Evolutionary conservation across 2,797 vertebrate species (phyloP).

Genomic region (Cichlasoma orientale): DNA sequence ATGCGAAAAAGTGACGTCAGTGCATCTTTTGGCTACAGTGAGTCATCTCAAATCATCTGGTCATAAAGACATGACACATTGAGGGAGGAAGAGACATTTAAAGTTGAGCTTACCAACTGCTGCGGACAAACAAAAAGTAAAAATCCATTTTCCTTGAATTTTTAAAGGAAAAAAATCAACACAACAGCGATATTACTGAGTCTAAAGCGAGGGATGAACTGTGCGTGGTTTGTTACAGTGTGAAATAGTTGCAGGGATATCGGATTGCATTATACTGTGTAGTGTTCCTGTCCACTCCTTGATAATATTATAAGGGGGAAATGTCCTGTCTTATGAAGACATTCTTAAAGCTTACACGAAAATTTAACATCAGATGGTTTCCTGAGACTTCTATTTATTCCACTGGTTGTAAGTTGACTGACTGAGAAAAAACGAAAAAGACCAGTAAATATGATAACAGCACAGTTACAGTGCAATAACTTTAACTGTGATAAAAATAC

Average conservation of each 20-base stretch:
- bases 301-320: background rate
- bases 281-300: background rate
- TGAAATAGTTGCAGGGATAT: background rate
- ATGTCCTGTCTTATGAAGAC: background rate
- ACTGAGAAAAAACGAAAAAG: conserved; percentile 5
- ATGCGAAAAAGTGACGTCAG: conserved; percentile 9
- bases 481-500: background rate
- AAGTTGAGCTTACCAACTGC: background rate
- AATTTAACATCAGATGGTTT: conserved; percentile 10
- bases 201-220: background rate
- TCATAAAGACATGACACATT: background rate
- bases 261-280: background rate
- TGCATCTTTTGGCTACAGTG: conserved; percentile 5
- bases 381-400: conserved; percentile 22
- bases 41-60: conserved; percentile 21
- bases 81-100: background rate
- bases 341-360: conserved; percentile 6
- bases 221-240: background rate
- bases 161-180: background rate
- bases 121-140: background rate
- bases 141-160: background rate
- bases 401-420: conserved; percentile 8
- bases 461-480: background rate
- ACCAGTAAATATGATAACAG: conserved; percentile 18
- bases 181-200: background rate